These are phyloP conservation scores for Furcula furcula DNA, from an alignment of 2,888 invertebrate genomes.

Conservation along the genomic window DNA sequence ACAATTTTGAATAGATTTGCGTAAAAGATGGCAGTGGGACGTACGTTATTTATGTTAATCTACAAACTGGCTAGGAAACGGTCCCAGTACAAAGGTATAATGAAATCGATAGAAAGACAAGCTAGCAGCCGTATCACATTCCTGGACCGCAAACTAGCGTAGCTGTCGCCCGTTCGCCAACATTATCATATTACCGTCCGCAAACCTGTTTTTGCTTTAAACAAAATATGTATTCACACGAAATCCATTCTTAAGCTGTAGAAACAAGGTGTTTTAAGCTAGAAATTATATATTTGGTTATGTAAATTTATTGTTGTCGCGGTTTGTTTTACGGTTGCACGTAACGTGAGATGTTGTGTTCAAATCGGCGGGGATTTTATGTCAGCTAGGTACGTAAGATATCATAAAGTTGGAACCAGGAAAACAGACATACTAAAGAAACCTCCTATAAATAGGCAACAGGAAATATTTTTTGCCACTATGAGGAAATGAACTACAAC, in stretches of 20 bases:
- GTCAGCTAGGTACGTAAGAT: slow-evolving; percentile 19
- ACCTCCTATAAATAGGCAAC: background rate
- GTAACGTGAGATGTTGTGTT: slow-evolving; percentile 39
- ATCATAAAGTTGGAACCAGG: slow-evolving; percentile 11
- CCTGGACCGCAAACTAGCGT: slow-evolving; percentile 52
- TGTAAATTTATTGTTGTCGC: slow-evolving; percentile 25
- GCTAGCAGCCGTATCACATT: slow-evolving; percentile 46
- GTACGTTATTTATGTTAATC: slow-evolving; percentile 3
- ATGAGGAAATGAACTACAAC: background rate
- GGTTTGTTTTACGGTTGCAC: slow-evolving; percentile 39
- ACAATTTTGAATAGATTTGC: slow-evolving; percentile 8
- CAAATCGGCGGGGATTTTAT: slow-evolving; percentile 33
- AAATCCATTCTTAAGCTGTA: slow-evolving; percentile 36
- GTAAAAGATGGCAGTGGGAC: slow-evolving; percentile 1
- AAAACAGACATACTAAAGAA: slow-evolving; percentile 8
- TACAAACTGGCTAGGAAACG: slow-evolving; percentile 7
- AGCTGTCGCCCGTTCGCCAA: slow-evolving; percentile 45
- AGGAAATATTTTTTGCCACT: background rate
- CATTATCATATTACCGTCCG: slow-evolving; percentile 54
- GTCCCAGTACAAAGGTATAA: slow-evolving; percentile 8
- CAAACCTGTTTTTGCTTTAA: slow-evolving; percentile 34
- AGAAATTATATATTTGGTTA: slow-evolving; percentile 12
- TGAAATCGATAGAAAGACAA: slow-evolving; percentile 43
- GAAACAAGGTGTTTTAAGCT: slow-evolving; percentile 25
- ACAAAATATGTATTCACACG: slow-evolving; percentile 27